These are phyloP conservation scores for Caiman crocodilus DNA, from an alignment of 2,797 vertebrate species.

Conservation along the genomic window DNA sequence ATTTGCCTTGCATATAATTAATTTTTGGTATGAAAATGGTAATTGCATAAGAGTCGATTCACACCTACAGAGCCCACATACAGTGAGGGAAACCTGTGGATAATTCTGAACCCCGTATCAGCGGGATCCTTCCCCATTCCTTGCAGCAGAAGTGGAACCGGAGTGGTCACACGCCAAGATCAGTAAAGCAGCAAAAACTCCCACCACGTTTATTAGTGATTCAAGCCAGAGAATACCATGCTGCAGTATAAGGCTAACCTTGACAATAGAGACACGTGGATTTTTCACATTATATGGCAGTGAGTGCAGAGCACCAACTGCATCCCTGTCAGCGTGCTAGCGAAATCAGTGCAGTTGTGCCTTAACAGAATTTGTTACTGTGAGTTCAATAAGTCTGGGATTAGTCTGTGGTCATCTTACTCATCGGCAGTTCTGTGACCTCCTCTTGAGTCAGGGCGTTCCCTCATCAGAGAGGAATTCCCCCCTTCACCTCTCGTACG, in stretches of 20 bases:
- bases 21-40: no score
- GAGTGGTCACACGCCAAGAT: not conserved
- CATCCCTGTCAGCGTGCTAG: not conserved
- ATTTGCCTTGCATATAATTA: no score
- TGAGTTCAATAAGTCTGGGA: not conserved
- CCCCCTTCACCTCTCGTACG: not conserved
- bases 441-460: conserved; percentile 2
- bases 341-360: not conserved
- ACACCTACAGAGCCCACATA: no score
- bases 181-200: not conserved
- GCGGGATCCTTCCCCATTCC: not conserved
- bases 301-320: not conserved
- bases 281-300: not conserved
- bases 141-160: no score
- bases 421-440: not conserved
- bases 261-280: not conserved
- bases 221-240: not conserved
- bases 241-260: not conserved
- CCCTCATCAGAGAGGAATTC: conserved; percentile 25
- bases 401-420: not conserved
- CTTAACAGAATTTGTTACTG: no score
- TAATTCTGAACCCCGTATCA: fast-evolving
- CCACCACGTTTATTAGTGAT: not conserved
- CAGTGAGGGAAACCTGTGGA: no score
- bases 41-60: no score